phyloP scores from a whole-genome alignment of 1,140 invertebrate genomes.

The Zophobas morio region DNA sequence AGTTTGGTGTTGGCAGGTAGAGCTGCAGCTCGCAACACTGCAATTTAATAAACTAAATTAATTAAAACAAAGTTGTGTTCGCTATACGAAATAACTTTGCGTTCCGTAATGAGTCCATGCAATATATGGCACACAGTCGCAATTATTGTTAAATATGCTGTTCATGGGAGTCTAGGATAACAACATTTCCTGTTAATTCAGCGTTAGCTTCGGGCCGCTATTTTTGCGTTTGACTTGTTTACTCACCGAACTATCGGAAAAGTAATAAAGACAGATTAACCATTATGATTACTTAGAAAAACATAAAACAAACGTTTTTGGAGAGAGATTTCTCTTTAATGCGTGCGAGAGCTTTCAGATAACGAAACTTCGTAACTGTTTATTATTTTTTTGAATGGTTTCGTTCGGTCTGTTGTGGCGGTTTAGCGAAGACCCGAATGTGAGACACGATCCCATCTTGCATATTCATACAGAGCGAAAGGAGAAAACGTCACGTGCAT shows the following conservation, averaged over 20 bases:
- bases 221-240: constrained; percentile 30
- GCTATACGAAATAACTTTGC: constrained; percentile 24
- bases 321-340: constrained; percentile 24
- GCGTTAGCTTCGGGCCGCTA: constrained; percentile 1
- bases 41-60: constrained; percentile 4
- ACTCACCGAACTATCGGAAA: constrained; percentile 42
- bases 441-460: constrained; percentile 10
- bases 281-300: constrained; percentile 47
- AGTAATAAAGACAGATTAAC: constrained; percentile 47
- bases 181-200: constrained; percentile 20
- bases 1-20: neutral
- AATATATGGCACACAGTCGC: constrained; percentile 3
- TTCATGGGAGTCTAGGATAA: constrained; percentile 15
- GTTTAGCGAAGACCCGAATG: neutral
- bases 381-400: constrained; percentile 42
- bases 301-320: constrained; percentile 32
- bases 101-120: constrained; percentile 15
- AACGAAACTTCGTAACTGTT: constrained; percentile 29
- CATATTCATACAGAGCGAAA: constrained; percentile 40
- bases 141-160: constrained; percentile 34
- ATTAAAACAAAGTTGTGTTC: constrained; percentile 13
- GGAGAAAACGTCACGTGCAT: constrained; percentile 40
- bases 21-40: neutral
- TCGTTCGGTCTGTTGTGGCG: constrained; percentile 20
- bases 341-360: constrained; percentile 15